Base-by-base conservation (phyloP, 2,113 vertebrate genomes). In the Orycteropus afer region DNA sequence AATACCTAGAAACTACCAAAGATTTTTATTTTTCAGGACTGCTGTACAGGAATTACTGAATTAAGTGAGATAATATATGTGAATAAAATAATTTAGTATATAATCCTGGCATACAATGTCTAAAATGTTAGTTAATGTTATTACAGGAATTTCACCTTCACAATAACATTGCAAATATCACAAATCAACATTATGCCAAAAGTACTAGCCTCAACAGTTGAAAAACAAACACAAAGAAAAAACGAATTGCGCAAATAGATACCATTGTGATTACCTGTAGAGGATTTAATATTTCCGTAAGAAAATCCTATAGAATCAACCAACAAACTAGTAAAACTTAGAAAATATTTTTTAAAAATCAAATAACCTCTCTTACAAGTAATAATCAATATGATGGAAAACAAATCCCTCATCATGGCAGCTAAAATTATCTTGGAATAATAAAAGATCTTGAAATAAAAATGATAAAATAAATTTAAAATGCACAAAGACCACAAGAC, bases 71-170 rank as follows among this genome's bases (percentile, higher is more conserved):
- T 42, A 89, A 93, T 49, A 29, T 14, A 49, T 45, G 42, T 59
- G 37, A 89, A 17, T 67, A 94, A 83, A 96, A 55, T 81, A 93
- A 65, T 6, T 49, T 78, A 77, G 22, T n/a, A 90, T 3, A 86
- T n/a, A 37, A 63, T 91, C 37, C 32, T 57, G 23, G 37, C 7
- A 71, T 13, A 86, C 4, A 63, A 14, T 83, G 7, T 69, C 23
- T 88, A 81, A 40, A 71, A 83, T 79, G 45, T 79, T 94, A 45
- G 59, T 14, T 76, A 88, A 25, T 78, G 69, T 42, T 77, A 42
- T 71, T 42, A 77, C 4, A 23, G 7, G 9, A 78, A 93, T 94
- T 82, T 89, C 65, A 93, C 65, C 32, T 51, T 34, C 47, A 91
- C 9, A 67, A 71, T 47, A 85, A 47, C 34, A 49, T 7, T 90